These are phyloP conservation scores for Drepana falcataria DNA, from an alignment of 2,888 invertebrate genomes.

Conservation along the genomic window DNA sequence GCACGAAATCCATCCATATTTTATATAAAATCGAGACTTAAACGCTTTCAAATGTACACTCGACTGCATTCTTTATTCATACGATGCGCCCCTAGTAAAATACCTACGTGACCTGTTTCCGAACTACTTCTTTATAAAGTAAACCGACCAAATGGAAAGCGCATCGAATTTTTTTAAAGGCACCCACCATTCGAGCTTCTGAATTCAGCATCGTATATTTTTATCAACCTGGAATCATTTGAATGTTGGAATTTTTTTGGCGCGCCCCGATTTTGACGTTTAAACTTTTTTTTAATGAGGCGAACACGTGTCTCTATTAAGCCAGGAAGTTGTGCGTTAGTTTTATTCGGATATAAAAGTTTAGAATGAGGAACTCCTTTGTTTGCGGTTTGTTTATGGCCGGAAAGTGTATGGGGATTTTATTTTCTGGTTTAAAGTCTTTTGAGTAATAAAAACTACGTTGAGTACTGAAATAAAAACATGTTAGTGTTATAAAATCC, in stretches of 20 bases:
- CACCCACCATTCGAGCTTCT: neutral
- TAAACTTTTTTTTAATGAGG: conserved; percentile 21
- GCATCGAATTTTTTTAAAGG: neutral
- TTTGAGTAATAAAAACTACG: neutral
- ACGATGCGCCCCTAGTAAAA: conserved; percentile 31
- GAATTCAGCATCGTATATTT: neutral
- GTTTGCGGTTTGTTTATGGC: conserved; percentile 4
- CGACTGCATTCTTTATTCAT: conserved; percentile 29
- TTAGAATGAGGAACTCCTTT: conserved; percentile 5
- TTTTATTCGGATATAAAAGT: conserved; percentile 20
- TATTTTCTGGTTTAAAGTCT: neutral
- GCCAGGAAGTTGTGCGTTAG: conserved; percentile 23
- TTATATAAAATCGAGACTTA: conserved; percentile 23
- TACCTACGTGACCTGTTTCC: conserved; percentile 40
- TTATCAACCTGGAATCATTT: neutral
- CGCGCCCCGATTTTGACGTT: conserved; percentile 9
- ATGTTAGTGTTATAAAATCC: neutral
- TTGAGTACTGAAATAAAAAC: neutral
- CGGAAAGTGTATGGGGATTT: conserved; percentile 1
- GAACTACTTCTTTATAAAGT: conserved; percentile 10
- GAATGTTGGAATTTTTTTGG: neutral
- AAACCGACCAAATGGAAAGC: conserved; percentile 3
- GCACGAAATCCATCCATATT: conserved; percentile 8
- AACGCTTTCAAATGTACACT: conserved; percentile 26
- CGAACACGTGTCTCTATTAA: conserved; percentile 23